phyloP scores from a whole-genome alignment of 2,888 invertebrate species.

The Petrolisthes cinctipes region DNA sequence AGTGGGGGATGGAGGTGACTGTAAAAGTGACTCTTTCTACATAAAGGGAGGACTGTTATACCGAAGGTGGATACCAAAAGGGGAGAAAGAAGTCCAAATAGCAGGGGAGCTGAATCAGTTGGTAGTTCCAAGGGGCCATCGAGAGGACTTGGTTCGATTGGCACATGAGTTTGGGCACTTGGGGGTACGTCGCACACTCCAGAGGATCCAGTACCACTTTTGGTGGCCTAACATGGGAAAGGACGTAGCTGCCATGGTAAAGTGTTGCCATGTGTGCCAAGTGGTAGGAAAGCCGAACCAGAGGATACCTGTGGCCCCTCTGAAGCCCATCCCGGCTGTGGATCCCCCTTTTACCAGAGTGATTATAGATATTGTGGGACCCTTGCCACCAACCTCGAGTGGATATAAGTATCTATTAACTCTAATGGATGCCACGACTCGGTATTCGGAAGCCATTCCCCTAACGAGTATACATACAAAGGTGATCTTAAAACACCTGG shows the following conservation, averaged over 20 bases:
- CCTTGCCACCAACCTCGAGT: background rate
- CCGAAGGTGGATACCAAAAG: no score
- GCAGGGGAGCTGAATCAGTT: no score
- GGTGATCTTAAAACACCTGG: no score
- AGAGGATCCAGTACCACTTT: background rate
- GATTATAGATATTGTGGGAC: conserved; percentile 12
- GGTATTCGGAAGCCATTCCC: conserved; percentile 31
- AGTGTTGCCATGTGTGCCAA: conserved; percentile 17
- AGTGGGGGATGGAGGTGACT: no score
- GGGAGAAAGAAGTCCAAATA: no score
- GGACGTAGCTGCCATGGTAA: background rate
- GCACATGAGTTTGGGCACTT: no score
- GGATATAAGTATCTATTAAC: conserved; percentile 3
- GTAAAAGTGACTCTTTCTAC: no score
- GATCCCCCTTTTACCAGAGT: conserved; percentile 1
- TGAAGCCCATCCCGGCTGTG: background rate
- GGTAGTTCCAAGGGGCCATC: no score
- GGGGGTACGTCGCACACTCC: conserved; percentile 1
- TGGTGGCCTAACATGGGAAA: conserved; percentile 6
- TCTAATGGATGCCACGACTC: conserved; percentile 24
- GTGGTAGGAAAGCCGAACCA: conserved; percentile 9
- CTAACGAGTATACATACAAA: background rate
- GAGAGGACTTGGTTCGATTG: no score
- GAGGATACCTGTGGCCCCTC: background rate
- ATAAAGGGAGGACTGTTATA: no score